phyloP scores from a whole-genome alignment of 2,113 vertebrate species.

The Pangasianodon gigas region DNA sequence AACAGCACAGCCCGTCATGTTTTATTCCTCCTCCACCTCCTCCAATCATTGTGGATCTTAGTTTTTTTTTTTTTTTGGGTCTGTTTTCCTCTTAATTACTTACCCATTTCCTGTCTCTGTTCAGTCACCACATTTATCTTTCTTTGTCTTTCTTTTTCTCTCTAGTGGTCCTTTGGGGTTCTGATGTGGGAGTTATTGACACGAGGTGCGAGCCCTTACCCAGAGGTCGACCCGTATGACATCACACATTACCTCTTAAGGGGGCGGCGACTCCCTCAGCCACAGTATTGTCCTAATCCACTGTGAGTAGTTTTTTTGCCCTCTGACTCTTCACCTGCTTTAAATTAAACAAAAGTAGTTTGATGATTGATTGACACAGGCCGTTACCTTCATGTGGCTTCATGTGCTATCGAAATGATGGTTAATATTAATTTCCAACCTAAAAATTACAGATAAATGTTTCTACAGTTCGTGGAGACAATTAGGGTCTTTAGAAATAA shows the following conservation, averaged over 20 bases:
- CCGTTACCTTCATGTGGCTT: background rate
- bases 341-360: background rate
- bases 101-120: background rate
- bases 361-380: background rate
- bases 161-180: constrained; percentile 93
- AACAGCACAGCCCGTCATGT: background rate
- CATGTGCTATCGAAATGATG: background rate
- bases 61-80: too few species aligned
- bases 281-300: constrained; percentile 84
- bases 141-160: constrained; percentile 16
- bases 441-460: background rate
- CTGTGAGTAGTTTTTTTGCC: constrained; percentile 77
- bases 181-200: constrained; percentile 95
- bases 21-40: background rate
- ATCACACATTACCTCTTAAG: constrained; percentile 82
- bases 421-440: background rate
- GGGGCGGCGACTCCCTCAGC: constrained; percentile 88
- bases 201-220: constrained; percentile 87
- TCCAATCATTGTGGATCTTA: background rate
- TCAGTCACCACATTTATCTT: background rate
- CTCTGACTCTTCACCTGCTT: background rate
- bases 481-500: background rate
- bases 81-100: background rate
- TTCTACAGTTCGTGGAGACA: background rate
- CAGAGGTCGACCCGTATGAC: constrained; percentile 89